These are phyloP conservation scores for Drosophila arawakana DNA, from an alignment of 1,140 invertebrate species.

Conservation along the genomic window DNA sequence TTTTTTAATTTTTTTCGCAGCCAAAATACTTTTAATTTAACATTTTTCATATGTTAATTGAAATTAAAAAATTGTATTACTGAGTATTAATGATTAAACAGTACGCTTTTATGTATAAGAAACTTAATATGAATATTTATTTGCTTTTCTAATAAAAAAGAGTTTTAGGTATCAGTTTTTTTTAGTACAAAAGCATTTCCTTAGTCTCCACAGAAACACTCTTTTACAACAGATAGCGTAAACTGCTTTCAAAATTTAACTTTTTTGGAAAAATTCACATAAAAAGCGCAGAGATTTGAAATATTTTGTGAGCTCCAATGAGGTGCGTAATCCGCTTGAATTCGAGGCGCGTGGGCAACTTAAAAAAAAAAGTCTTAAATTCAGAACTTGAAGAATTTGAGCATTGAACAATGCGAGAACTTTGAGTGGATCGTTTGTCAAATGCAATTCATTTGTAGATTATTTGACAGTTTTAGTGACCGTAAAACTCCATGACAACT, in stretches of 20 bases:
- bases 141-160: too few species aligned
- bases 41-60: too few species aligned
- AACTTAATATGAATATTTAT: too few species aligned
- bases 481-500: slow-evolving; percentile 42
- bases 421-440: slow-evolving; percentile 29
- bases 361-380: not conserved
- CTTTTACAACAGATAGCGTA: not conserved
- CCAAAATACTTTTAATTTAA: too few species aligned
- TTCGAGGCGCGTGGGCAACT: slow-evolving; percentile 15
- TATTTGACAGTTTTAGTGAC: slow-evolving; percentile 47
- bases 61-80: too few species aligned
- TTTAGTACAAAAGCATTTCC: too few species aligned
- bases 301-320: not conserved
- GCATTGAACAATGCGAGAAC: not conserved
- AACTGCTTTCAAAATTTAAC: not conserved
- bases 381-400: not conserved
- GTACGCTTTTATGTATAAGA: too few species aligned
- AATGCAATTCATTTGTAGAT: slow-evolving; percentile 26
- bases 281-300: not conserved
- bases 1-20: too few species aligned
- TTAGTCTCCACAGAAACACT: not conserved
- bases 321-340: not conserved
- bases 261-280: not conserved
- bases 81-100: too few species aligned
- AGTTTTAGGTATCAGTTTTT: too few species aligned